Conservation (phyloP, 2,797 vertebrate genomes). For the Tympanoctomys barrerae region DNA sequence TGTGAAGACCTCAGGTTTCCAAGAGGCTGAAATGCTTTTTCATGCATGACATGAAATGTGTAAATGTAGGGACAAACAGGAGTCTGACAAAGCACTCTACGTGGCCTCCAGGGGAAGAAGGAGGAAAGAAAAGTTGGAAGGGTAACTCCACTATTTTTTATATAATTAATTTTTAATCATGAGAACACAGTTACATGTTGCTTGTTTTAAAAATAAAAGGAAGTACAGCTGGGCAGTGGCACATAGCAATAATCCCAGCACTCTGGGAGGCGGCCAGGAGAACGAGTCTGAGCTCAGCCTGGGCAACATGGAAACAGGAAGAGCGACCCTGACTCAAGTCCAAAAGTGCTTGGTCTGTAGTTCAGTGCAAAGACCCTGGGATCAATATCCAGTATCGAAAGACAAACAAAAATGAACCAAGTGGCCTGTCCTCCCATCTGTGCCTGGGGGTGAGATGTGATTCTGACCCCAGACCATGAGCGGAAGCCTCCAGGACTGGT, state of each 20-base stretch:
- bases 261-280: neutral
- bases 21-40: neutral
- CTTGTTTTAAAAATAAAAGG: conserved; percentile 2
- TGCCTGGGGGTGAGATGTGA: neutral
- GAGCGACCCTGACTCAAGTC: neutral
- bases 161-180: neutral
- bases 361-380: neutral
- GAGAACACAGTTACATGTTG: neutral
- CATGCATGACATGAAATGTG: neutral
- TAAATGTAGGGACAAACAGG: neutral
- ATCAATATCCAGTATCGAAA: neutral
- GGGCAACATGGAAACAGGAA: neutral
- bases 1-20: neutral
- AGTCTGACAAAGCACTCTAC: neutral
- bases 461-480: neutral
- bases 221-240: neutral
- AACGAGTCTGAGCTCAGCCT: neutral
- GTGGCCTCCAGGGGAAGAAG: neutral
- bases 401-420: neutral
- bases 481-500: neutral
- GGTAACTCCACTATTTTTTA: neutral
- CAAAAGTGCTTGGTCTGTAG: neutral
- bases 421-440: neutral
- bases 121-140: neutral
- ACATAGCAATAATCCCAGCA: neutral